Evolutionary conservation across 2,888 invertebrate genomes (phyloP).

Genomic region (Phaonia tiefii): DNA sequence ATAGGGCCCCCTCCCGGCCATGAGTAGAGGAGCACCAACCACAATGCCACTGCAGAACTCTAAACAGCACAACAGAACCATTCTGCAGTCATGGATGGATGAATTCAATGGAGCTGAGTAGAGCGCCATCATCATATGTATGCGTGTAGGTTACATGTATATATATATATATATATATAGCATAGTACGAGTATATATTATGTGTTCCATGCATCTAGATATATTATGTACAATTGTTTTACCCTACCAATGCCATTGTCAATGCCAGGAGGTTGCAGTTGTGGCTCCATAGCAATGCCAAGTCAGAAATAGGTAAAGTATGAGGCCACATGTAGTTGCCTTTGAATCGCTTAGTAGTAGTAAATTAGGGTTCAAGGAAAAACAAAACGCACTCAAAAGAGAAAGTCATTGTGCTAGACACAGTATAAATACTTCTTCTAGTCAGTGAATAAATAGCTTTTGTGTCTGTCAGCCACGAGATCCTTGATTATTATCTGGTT

Average conservation of each 20-base stretch:
- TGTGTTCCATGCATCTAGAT: not conserved
- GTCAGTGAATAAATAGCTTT: no score
- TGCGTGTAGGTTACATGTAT: not conserved
- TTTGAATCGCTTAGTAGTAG: constrained; percentile 19
- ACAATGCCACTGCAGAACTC: no score
- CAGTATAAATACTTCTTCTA: no score
- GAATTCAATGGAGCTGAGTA: not conserved
- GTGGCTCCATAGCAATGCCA: constrained; percentile 32
- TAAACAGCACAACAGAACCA: constrained; percentile 3
- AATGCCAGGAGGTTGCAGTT: constrained; percentile 68
- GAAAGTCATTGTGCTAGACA: no score
- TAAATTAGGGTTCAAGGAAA: not conserved
- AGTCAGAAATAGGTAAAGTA: constrained; percentile 25
- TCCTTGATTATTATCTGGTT: no score
- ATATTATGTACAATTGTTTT: not conserved
- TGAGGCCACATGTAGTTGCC: constrained; percentile 12
- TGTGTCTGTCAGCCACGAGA: no score
- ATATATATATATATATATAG: not conserved
- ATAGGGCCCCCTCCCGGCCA: constrained; percentile 34
- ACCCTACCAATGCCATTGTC: constrained; percentile 68
- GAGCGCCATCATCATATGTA: not conserved
- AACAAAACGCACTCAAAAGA: no score
- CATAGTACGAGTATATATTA: not conserved
- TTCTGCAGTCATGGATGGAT: constrained; percentile 3
- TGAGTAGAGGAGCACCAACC: constrained; percentile 2